Evolutionary conservation across 2,797 vertebrate genomes (phyloP), one percentile per base, ranked within the genome.

Genomic region (Myripristis jacobus): DNA sequence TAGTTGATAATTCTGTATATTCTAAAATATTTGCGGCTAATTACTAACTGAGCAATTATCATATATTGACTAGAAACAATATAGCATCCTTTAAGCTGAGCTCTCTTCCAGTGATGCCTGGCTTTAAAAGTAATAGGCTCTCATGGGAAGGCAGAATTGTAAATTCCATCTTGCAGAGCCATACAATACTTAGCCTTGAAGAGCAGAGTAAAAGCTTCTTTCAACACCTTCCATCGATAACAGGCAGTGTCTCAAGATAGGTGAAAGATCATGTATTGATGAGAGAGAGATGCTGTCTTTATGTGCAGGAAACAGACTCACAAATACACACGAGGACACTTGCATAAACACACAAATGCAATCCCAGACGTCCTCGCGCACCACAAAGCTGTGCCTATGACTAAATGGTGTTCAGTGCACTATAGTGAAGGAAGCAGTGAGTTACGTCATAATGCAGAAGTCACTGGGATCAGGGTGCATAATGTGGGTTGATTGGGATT

Each of bases 181-280:
- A 15, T 29, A 50, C 60, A 75, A 70, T 75, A 57, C 60, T 73
- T 43, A 66, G 55, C 62, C 80, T 59, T 19, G n/a, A 31, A 68
- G 55, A 46, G 46, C 74, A 70, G 58, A 73, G 70, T 76, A 70
- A 68, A 57, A 62, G 31, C 70, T 75, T 46, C 50, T 63, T 71
- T 57, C 12, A 64, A 74, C 79, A 77, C 79, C 63, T 54, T 70
- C 21, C 69, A 80, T 85, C 43, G 73, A 81, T 82, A 64, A 46
- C 34, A 58, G 53, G 50, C 12, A 66, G 70, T 79, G 77, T 78
- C 84, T 77, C 70, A 78, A 64, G 79, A 84, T 43, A 43, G 66
- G 73, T 75, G 51, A 68, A 66, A 81, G 68, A 63, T 58, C 70
- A 58, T 38, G 10, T 79, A 87, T 82, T 70, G 70, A 90, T 65